Base-by-base conservation (phyloP, 2,888 invertebrate genomes). In the Polydrusus pterygomalis region DNA sequence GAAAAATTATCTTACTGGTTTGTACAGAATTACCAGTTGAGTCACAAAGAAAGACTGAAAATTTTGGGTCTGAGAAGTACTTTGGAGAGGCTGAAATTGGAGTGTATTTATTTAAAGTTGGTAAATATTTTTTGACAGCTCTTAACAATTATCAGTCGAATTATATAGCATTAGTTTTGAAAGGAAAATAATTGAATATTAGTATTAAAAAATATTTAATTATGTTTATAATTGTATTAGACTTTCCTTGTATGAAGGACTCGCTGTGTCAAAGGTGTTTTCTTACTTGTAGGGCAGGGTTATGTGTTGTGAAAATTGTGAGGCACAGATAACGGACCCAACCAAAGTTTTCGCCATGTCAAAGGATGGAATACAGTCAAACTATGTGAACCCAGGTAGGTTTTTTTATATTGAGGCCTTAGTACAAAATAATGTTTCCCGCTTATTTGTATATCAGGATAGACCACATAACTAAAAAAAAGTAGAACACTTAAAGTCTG, bases 271-370 rank as follows among this genome's bases (percentile, higher is more conserved):
- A 25, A 49, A 15, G 6, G 0, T 13, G n/a, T 13, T 7, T 43
- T 63, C 43, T 64, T 47, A 15, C 60, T 82, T 74, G 56, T 77
- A 91, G 89, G 89, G 89, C 72, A 87, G 90, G 71, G 87, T 88
- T 77, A 89, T 91, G 78, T 89, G 89, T 77, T 94, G 95, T 81
- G 88, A 88, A 51, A 87, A 87, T 70, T 90, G 90, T 80, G 87
- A 88, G 60, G 91, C 90, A 75, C 87, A 89, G 72, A 89, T 95
- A 63, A 92, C 92, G 0, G 89, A 90, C 78, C 93, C 93, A 78
- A 89, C 89, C 7, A 91, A 95, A 81, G 90, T 95, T 68, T 94
- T 96, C 87, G 92, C 94, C 58, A 95, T 96, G 94, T 93, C 94
- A 10, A 91, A 92, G 80, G 93, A 94, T 84, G 96, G 96, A 0